phyloP scores from a whole-genome alignment of 2,797 vertebrate species.

The Typhlichthys eigenmanni region DNA sequence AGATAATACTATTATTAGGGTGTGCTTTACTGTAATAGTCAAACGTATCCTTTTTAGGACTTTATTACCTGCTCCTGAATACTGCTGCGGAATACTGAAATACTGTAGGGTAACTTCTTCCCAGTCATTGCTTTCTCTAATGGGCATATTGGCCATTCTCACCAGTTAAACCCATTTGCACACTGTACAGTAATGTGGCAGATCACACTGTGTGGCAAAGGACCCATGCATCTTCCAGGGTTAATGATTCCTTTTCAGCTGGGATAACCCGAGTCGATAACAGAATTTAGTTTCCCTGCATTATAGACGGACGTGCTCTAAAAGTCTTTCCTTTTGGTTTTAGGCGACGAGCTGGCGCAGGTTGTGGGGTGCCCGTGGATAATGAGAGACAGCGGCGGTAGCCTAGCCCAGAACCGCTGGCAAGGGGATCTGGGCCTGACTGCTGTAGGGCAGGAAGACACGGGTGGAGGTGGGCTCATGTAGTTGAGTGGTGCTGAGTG shows the following conservation, averaged over 20 bases:
- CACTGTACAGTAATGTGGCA: neutral
- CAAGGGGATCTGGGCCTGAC: constrained; percentile 81
- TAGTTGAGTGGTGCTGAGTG: too few species aligned
- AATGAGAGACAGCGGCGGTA: constrained; percentile 83
- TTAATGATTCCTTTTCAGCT: too few species aligned
- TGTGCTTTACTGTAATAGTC: too few species aligned
- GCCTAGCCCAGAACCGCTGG: constrained; percentile 83
- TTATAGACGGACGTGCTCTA: neutral
- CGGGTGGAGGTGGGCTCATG: constrained; percentile 60
- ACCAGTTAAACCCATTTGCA: neutral
- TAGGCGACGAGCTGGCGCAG: constrained; percentile 83
- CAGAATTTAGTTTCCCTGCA: neutral
- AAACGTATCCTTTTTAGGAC: too few species aligned
- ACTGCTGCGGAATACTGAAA: too few species aligned
- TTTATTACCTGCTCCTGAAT: too few species aligned
- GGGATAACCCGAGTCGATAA: neutral
- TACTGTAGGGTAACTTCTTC: too few species aligned
- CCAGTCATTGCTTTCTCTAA: too few species aligned
- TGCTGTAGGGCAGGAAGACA: constrained; percentile 77
- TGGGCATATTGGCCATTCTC: neutral
- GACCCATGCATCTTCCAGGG: too few species aligned
- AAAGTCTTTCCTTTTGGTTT: constrained; percentile 10
- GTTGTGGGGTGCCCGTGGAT: constrained; percentile 82
- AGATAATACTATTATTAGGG: too few species aligned
- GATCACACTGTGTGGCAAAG: too few species aligned